phyloP scores from a whole-genome alignment of 2,113 vertebrate genomes.

The Pterocles orientalis region DNA sequence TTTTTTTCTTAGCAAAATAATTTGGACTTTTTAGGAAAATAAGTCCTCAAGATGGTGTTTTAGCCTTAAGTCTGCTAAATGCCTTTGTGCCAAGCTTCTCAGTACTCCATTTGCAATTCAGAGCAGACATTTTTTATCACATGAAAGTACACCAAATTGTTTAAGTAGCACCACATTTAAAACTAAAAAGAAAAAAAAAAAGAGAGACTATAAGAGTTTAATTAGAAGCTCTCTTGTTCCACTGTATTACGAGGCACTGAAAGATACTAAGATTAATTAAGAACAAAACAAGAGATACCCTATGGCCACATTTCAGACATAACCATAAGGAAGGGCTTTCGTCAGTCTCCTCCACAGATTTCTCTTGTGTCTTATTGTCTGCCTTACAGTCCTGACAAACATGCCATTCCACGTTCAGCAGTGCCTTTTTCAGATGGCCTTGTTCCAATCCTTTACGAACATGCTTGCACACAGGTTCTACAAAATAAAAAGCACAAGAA shows the following conservation, averaged over 20 bases:
- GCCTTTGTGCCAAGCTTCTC: not conserved
- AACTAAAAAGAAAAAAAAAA: not conserved
- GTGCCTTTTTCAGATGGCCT: conserved; percentile 82
- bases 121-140: not conserved
- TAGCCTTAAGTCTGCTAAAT: conserved; percentile 24
- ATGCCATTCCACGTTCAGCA: conserved; percentile 77
- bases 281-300: conserved; percentile 77
- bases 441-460: conserved; percentile 89
- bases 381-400: conserved; percentile 88
- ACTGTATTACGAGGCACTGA: not conserved
- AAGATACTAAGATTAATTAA: not conserved
- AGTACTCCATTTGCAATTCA: not conserved
- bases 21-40: not conserved
- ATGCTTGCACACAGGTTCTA: conserved; percentile 86
- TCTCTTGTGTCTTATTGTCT: conserved; percentile 63
- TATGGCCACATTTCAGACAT: conserved; percentile 95
- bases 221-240: not conserved
- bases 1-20: not conserved
- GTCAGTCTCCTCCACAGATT: conserved; percentile 66
- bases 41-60: not conserved
- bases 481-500: conserved; percentile 1
- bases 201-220: not conserved
- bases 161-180: not conserved
- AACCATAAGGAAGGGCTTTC: conserved; percentile 83
- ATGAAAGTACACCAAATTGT: not conserved